phyloP scores from a whole-genome alignment of 1,140 invertebrate genomes.

The Lordiphosa mommai region DNA sequence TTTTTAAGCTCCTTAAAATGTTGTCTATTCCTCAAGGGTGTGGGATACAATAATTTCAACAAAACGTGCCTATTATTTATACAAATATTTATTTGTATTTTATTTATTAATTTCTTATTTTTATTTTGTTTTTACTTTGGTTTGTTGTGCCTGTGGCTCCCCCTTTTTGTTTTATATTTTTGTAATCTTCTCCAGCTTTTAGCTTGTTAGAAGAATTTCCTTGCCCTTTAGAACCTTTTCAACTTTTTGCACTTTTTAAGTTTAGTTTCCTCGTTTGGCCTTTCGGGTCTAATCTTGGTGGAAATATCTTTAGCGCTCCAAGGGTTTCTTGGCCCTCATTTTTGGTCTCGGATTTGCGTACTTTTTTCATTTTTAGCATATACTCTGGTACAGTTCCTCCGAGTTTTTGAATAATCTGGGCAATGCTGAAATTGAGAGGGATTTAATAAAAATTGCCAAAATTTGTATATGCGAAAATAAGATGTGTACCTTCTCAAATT shows the following conservation, averaged over 20 bases:
- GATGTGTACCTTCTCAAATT: conserved; percentile 91
- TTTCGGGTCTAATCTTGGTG: conserved; percentile 79
- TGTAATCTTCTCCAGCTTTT: conserved; percentile 18
- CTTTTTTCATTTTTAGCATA: conserved; percentile 90
- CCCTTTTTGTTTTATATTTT: not conserved
- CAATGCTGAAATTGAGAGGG: conserved; percentile 84
- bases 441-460: not conserved
- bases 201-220: not conserved
- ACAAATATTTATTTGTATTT: no score
- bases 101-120: not conserved
- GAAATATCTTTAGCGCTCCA: conserved; percentile 84
- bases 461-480: not conserved
- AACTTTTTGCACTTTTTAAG: conserved; percentile 6
- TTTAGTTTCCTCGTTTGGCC: conserved; percentile 5
- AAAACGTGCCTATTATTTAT: no score
- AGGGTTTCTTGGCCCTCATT: conserved; percentile 82
- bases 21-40: no score
- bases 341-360: conserved; percentile 84
- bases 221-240: conserved; percentile 2
- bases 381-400: conserved; percentile 95
- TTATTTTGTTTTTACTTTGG: not conserved
- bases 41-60: no score
- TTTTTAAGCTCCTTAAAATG: no score
- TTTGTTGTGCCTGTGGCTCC: not conserved
- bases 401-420: conserved; percentile 91